Conservation (phyloP, 2,888 invertebrate genomes). For the Pharmacophagus antenor region DNA sequence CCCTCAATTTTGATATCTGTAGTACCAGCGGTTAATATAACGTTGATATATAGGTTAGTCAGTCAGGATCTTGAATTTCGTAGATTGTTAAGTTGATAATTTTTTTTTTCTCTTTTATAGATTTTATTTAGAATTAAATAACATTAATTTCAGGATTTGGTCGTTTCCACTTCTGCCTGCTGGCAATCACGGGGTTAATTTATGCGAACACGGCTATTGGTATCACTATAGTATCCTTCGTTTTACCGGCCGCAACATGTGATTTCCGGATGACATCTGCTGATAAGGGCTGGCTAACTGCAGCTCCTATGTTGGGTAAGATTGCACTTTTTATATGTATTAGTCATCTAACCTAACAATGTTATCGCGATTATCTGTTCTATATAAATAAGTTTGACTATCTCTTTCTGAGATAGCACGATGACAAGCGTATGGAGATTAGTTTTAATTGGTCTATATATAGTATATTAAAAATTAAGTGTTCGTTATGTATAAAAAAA, state of each 20-base stretch:
- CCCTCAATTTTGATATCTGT: too few species aligned
- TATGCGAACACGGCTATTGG: slow-evolving; percentile 92
- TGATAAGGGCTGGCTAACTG: slow-evolving; percentile 89
- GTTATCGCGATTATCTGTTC: background rate
- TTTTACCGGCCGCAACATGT: slow-evolving; percentile 90
- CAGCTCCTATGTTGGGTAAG: slow-evolving; percentile 88
- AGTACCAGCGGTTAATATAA: too few species aligned
- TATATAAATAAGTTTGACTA: background rate
- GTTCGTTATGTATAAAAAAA: too few species aligned
- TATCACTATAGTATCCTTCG: slow-evolving; percentile 89
- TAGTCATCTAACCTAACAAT: background rate
- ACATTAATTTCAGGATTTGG: slow-evolving; percentile 86
- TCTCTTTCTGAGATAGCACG: background rate
- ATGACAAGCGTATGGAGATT: background rate
- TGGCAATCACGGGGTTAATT: slow-evolving; percentile 89
- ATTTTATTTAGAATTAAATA: background rate
- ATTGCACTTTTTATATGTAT: slow-evolving; percentile 23
- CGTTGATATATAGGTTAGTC: too few species aligned
- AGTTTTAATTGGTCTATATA: background rate
- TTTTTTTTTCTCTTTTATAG: background rate
- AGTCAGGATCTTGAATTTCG: too few species aligned
- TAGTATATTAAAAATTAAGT: background rate
- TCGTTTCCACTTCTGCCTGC: slow-evolving; percentile 88
- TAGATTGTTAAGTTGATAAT: too few species aligned
- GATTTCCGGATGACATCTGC: slow-evolving; percentile 89